Percentiles rank a stretch among this genome's conserved stretches.
Conservation (phyloP, 2,888 invertebrate species). For the Liopterus haemorrhoidalis region DNA sequence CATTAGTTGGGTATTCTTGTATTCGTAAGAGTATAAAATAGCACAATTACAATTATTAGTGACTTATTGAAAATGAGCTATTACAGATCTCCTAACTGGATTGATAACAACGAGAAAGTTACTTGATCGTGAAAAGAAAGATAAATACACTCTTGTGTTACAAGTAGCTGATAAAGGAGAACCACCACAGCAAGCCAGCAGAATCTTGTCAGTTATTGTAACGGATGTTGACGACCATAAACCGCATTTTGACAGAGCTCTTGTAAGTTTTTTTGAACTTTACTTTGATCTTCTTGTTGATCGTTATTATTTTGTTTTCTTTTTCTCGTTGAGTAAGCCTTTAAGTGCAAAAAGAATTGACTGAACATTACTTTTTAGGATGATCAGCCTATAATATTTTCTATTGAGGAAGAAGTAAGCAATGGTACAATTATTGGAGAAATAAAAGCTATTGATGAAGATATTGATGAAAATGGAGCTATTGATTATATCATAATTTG, state of each 20-base stretch:
- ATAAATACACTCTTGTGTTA: slow-evolving; percentile 68
- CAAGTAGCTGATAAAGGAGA: slow-evolving; percentile 73
- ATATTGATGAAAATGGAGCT: slow-evolving; percentile 66
- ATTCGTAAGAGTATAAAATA: not conserved
- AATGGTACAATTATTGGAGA: slow-evolving; percentile 61
- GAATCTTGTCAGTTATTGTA: slow-evolving; percentile 62
- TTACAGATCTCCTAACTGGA: slow-evolving; percentile 60
- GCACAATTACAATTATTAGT: not conserved
- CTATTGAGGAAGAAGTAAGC: slow-evolving; percentile 61
- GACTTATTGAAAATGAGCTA: slow-evolving; percentile 22
- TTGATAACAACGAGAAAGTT: slow-evolving; percentile 62
- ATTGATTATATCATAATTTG: slow-evolving; percentile 68
- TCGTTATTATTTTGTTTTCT: no score
- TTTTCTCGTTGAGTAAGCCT: no score
- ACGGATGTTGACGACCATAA: slow-evolving; percentile 75
- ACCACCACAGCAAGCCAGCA: slow-evolving; percentile 68
- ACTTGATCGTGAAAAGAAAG: slow-evolving; percentile 69
- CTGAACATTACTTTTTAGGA: slow-evolving; percentile 45
- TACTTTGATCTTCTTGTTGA: not conserved
- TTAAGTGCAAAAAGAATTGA: no score
- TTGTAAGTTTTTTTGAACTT: slow-evolving; percentile 48
- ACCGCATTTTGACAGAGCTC: slow-evolving; percentile 62
- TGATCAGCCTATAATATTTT: slow-evolving; percentile 58
- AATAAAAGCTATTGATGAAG: slow-evolving; percentile 66
- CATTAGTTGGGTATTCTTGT: not conserved